A percentile compares a stretch with the other conserved stretches of the same genome.
Conservation (phyloP, 1,140 invertebrate species). For the Ostrea denselamellosa region DNA sequence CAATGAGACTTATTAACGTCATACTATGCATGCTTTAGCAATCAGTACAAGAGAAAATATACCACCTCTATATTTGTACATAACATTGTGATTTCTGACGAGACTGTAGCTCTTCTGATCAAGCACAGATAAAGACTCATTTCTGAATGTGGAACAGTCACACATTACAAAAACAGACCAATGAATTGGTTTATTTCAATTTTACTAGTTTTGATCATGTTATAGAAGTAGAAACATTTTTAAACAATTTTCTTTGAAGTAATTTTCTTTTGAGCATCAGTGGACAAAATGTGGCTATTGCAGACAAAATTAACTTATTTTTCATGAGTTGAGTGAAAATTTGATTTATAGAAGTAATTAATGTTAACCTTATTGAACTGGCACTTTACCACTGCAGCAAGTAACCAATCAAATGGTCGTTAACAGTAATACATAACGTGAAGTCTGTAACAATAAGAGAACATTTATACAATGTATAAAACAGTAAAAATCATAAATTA, state of each 20-base stretch:
- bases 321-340: no score
- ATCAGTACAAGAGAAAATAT: not conserved
- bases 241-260: no score
- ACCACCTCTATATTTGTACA: not conserved
- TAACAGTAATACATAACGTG: not conserved
- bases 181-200: no score
- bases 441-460: slow-evolving; percentile 18
- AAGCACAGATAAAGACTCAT: not conserved
- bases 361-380: no score
- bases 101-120: not conserved
- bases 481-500: not conserved
- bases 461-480: slow-evolving; percentile 18
- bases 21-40: not conserved
- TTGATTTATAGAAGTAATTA: no score
- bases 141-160: no score
- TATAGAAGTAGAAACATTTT: no score
- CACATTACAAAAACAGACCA: no score
- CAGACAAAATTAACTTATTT: no score
- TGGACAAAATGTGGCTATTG: no score
- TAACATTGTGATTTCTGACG: not conserved
- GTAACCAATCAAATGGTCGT: not conserved
- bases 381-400: not conserved
- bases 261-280: no score
- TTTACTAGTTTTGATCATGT: no score
- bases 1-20: not conserved